Conservation (phyloP, 2,113 vertebrate species). For the Pituophis catenifer region DNA sequence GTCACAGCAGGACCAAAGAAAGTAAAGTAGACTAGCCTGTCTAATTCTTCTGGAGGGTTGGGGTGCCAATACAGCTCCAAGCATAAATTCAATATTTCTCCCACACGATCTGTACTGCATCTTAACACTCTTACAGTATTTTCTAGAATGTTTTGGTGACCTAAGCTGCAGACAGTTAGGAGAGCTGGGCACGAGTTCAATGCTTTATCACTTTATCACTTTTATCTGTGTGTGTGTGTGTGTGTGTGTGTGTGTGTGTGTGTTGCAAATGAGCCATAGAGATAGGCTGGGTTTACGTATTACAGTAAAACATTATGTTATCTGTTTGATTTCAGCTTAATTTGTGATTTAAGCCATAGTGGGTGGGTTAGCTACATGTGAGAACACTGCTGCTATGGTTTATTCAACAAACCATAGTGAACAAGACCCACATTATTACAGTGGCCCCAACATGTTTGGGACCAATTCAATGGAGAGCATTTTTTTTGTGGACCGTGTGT, state of each 20-base stretch:
- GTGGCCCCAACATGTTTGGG: neutral
- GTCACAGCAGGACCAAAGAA: neutral
- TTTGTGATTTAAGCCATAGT: neutral
- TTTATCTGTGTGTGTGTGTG: no score
- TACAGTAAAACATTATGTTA: neutral
- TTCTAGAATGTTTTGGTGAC: neutral
- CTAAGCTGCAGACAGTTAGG: neutral
- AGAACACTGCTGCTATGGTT: neutral
- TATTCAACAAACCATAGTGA: neutral
- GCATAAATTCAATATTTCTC: neutral
- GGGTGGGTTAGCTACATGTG: neutral
- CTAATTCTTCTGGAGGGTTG: neutral
- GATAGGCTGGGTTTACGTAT: neutral
- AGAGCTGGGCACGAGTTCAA: neutral
- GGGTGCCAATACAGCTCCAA: neutral
- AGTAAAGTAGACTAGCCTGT: neutral
- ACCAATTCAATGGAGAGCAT: neutral
- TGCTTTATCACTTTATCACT: neutral
- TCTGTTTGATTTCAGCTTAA: neutral
- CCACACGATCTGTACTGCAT: neutral
- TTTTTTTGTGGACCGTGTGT: neutral
- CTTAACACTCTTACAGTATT: neutral
- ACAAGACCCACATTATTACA: neutral
- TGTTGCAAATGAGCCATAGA: neutral
- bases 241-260: neutral